These are phyloP conservation scores for Brachionus koreanus DNA, from an alignment of 1,140 invertebrate genomes.

Conservation along the genomic window DNA sequence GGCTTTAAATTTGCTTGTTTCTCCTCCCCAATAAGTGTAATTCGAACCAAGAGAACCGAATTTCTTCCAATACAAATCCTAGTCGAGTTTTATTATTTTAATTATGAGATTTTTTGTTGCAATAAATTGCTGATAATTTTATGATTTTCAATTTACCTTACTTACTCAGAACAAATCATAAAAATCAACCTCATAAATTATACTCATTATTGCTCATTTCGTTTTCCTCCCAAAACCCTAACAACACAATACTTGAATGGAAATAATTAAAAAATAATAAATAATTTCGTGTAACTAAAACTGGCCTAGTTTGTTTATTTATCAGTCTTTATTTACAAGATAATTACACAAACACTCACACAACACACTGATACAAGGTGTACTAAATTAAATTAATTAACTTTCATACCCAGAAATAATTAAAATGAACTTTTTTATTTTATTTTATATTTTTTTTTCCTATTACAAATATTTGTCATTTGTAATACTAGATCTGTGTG, in stretches of 20 bases:
- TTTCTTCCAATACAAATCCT: not conserved
- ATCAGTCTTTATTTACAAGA: constrained; percentile 27
- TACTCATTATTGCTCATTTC: constrained; percentile 7
- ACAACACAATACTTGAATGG: not conserved
- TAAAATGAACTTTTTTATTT: constrained; percentile 7
- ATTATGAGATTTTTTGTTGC: constrained; percentile 11
- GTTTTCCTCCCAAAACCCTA: not conserved
- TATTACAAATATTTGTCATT: not conserved
- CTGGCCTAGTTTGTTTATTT: not conserved
- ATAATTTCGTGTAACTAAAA: constrained; percentile 35
- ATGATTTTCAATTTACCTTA: constrained; percentile 10
- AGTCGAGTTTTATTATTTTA: not conserved
- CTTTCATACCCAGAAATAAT: not conserved
- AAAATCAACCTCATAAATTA: constrained; percentile 30
- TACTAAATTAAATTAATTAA: constrained; percentile 13
- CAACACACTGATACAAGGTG: not conserved
- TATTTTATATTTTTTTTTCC: no score
- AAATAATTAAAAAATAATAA: constrained; percentile 38
- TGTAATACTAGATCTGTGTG: not conserved
- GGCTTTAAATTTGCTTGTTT: not conserved
- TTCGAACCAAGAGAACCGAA: not conserved
- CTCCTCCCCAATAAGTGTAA: not conserved
- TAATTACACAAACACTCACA: constrained; percentile 14
- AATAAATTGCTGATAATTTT: constrained; percentile 22
- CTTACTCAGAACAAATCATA: not conserved